A percentile compares a stretch with the other conserved stretches of the same genome.
These are phyloP conservation scores for Lepidothrix coronata DNA, from an alignment of 2,113 vertebrate species.

Conservation along the genomic window DNA sequence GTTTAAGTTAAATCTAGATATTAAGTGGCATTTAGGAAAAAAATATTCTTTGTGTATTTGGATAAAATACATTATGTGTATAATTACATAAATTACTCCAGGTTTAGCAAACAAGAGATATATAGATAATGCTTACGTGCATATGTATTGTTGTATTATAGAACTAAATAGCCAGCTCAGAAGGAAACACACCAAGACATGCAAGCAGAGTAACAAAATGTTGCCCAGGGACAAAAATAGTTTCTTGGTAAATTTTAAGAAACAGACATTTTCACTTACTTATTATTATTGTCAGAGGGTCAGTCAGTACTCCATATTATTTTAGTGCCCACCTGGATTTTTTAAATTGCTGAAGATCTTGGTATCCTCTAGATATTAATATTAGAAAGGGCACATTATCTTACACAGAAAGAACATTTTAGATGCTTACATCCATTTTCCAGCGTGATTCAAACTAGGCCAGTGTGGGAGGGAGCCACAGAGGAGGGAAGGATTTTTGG, in stretches of 20 bases:
- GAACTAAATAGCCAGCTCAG: background rate
- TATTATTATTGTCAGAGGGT: background rate
- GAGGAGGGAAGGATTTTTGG: background rate
- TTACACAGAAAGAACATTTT: background rate
- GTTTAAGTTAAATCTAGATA: conserved; percentile 79
- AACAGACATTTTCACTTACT: background rate
- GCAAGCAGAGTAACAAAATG: background rate
- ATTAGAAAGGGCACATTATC: background rate
- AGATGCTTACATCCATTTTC: background rate
- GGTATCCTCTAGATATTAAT: background rate
- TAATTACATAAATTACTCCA: conserved; percentile 72
- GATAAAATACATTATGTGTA: conserved; percentile 75
- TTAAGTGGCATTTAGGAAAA: conserved; percentile 73
- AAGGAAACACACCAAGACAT: background rate
- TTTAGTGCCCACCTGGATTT: background rate
- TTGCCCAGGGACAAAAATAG: background rate
- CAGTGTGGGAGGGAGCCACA: background rate
- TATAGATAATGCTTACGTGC: background rate
- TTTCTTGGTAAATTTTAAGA: background rate
- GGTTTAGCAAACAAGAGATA: conserved; percentile 72
- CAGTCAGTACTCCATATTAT: background rate
- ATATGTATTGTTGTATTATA: background rate
- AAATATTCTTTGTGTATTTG: conserved; percentile 77
- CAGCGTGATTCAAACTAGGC: background rate
- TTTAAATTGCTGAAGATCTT: background rate